Percentiles rank a stretch among this genome's conserved stretches.
Conservation (phyloP, 2,113 vertebrate genomes). For the rabbit (Oryctolagus cuniculus) region DNA sequence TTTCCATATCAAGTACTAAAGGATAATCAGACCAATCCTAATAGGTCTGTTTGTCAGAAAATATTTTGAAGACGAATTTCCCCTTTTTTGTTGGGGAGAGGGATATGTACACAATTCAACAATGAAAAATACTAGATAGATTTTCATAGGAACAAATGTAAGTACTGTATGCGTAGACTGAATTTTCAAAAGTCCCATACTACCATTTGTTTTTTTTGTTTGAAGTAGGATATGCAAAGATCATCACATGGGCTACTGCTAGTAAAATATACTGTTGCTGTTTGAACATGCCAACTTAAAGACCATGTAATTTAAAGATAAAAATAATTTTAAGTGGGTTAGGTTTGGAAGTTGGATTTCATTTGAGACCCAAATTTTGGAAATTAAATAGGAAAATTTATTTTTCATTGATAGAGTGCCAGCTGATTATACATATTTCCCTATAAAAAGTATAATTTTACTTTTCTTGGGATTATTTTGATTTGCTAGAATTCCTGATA, state of each 20-base stretch:
- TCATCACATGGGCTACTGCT: background rate
- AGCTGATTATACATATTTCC: slow-evolving; percentile 16
- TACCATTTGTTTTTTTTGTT: slow-evolving; percentile 31
- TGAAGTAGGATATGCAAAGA: background rate
- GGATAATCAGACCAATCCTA: background rate
- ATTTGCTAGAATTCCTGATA: slow-evolving; percentile 21
- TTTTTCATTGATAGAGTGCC: background rate
- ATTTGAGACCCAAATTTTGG: slow-evolving; percentile 42
- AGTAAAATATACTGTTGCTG: background rate
- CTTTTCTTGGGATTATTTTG: background rate
- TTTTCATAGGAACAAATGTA: slow-evolving; percentile 22
- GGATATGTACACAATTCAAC: slow-evolving; percentile 17
- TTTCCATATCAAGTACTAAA: background rate
- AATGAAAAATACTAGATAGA: background rate
- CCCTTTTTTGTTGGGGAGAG: background rate
- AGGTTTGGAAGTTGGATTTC: slow-evolving; percentile 38
- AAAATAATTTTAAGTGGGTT: background rate
- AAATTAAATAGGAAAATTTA: slow-evolving; percentile 3
- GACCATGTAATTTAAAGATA: background rate
- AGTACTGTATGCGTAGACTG: background rate
- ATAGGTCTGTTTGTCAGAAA: background rate
- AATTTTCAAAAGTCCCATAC: slow-evolving; percentile 18
- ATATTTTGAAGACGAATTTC: slow-evolving; percentile 4
- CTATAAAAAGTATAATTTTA: background rate
- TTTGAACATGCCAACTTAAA: background rate